phyloP scores from a whole-genome alignment of 2,797 vertebrate species.

The Aselliscus stoliczkanus region DNA sequence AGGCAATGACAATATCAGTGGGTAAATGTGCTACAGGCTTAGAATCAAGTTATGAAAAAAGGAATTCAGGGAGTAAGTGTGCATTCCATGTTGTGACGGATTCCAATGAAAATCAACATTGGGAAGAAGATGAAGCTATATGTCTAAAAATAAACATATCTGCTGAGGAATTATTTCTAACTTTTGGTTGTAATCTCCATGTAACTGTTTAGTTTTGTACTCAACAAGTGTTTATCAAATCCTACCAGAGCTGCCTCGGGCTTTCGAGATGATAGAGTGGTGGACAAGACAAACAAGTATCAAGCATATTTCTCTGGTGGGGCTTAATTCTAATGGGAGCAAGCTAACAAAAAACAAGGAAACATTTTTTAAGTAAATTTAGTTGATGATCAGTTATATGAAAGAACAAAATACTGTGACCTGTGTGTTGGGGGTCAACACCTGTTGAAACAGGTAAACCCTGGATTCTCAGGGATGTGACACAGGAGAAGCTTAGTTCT shows the following conservation, averaged over 20 bases:
- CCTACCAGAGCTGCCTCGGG: neutral
- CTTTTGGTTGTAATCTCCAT: neutral
- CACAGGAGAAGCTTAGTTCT: neutral
- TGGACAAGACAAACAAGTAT: neutral
- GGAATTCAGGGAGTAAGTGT: neutral
- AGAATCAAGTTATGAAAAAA: neutral
- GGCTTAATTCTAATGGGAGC: neutral
- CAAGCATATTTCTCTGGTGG: neutral
- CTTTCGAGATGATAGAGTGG: neutral
- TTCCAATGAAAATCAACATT: neutral
- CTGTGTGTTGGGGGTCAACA: neutral
- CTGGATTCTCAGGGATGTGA: neutral
- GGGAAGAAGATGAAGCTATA: neutral
- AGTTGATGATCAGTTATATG: neutral
- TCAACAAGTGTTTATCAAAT: neutral
- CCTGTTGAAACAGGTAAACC: neutral
- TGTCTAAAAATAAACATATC: neutral
- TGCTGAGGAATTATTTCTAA: neutral
- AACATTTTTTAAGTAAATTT: neutral
- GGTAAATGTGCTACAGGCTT: neutral
- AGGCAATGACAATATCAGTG: neutral
- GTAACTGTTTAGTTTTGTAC: neutral
- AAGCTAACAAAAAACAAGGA: neutral
- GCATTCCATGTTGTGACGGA: neutral
- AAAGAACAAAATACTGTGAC: neutral